Conservation (phyloP, 1,140 invertebrate genomes). For the Drosophila burlai region DNA sequence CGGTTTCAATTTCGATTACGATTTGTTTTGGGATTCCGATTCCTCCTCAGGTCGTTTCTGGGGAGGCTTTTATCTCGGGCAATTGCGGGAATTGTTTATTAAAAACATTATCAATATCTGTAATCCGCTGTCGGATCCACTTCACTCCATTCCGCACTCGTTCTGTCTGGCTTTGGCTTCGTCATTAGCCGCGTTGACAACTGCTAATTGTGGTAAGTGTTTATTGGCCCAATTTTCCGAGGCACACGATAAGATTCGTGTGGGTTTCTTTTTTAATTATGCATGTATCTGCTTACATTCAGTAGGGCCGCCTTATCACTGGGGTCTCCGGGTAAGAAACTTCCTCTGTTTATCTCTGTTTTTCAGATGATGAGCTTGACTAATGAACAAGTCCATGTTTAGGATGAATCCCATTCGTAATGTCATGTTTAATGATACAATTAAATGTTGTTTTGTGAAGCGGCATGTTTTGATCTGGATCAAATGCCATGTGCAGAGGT, state of each 20-base stretch:
- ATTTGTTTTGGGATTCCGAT: conserved; percentile 19
- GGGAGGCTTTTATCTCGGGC: conserved; percentile 20
- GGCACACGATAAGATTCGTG: conserved; percentile 43
- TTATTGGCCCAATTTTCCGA: conserved; percentile 56
- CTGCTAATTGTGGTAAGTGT: conserved; percentile 59
- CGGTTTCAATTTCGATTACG: conserved; percentile 11
- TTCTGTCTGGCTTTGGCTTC: conserved; percentile 24
- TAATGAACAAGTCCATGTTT: conserved; percentile 14
- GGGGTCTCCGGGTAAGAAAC: neutral
- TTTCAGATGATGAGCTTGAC: neutral
- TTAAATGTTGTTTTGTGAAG: conserved; percentile 1
- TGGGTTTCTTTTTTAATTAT: conserved; percentile 53
- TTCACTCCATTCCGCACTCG: conserved; percentile 28
- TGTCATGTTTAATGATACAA: neutral
- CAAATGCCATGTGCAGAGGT: no score
- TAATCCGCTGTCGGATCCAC: conserved; percentile 47
- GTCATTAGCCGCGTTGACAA: conserved; percentile 47
- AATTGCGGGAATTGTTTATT: conserved; percentile 47
- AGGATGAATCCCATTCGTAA: neutral
- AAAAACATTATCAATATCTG: conserved; percentile 58
- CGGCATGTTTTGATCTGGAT: conserved; percentile 3
- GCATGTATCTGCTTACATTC: conserved; percentile 43
- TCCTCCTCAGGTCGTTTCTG: conserved; percentile 8
- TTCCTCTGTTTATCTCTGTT: conserved; percentile 35
- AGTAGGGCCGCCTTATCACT: conserved; percentile 9